A percentile compares a stretch with the other conserved stretches of the same genome.
phyloP scores from a whole-genome alignment of 35 echinoderm and acorn worm genomes.

The Lytechinus pictus region DNA sequence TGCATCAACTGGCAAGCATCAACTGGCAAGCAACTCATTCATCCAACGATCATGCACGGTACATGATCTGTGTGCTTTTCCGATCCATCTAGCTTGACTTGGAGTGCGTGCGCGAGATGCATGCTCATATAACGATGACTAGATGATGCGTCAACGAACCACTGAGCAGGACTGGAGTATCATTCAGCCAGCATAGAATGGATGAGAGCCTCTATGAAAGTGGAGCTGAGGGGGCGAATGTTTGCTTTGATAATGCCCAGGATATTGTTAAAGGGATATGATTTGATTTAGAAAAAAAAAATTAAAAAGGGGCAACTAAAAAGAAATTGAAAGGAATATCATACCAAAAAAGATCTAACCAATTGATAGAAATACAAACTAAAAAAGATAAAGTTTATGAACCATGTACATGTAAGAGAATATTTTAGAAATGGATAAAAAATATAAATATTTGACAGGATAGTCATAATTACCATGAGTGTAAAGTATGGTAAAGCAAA shows the following conservation, averaged over 20 bases:
- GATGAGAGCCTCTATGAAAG: neutral
- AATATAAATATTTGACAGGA: neutral
- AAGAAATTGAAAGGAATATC: neutral
- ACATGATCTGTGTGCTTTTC: neutral
- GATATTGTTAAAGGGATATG: neutral
- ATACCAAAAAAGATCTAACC: neutral
- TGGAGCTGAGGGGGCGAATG: neutral
- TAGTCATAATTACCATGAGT: no score
- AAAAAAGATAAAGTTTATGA: neutral
- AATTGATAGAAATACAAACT: neutral
- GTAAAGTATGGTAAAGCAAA: no score
- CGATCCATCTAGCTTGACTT: neutral
- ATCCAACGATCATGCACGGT: neutral
- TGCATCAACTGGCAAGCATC: neutral
- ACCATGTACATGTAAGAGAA: neutral
- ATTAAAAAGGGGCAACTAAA: neutral
- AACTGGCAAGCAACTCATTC: neutral
- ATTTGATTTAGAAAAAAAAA: neutral
- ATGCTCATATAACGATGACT: neutral
- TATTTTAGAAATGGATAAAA: neutral
- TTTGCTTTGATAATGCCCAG: slow-evolving; percentile 10
- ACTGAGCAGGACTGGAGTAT: neutral
- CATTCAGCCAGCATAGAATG: neutral
- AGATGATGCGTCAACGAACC: neutral
- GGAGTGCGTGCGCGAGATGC: neutral